phyloP scores from a whole-genome alignment of 2,113 vertebrate species.

The Synchiropus splendidus region DNA sequence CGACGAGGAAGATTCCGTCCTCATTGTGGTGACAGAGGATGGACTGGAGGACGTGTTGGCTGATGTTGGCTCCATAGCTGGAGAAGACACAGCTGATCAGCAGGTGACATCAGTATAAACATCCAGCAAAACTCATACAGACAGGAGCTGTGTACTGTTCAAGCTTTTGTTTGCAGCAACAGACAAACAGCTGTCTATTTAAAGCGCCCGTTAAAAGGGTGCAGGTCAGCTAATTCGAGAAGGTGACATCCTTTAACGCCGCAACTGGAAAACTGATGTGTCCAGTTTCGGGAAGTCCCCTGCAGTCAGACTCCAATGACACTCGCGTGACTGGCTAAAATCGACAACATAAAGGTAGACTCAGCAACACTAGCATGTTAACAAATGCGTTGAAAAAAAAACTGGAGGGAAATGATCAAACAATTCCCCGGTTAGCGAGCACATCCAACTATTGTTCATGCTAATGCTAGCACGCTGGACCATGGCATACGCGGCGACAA shows the following conservation, averaged over 20 bases:
- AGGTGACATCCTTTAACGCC: conserved; percentile 27
- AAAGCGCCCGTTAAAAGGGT: too few species aligned
- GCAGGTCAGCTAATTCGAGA: conserved; percentile 28
- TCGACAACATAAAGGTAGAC: too few species aligned
- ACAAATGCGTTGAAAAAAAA: not conserved
- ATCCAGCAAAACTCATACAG: too few species aligned
- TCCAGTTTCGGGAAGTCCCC: conserved; percentile 19
- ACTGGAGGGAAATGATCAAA: not conserved
- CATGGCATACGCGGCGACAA: not conserved
- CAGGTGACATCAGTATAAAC: not conserved
- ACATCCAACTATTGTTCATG: conserved; percentile 4
- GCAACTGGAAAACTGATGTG: conserved; percentile 15
- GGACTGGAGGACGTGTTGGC: conserved; percentile 14
- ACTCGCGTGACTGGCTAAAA: not conserved
- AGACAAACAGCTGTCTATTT: too few species aligned
- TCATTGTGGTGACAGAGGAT: conserved; percentile 15
- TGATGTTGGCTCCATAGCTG: conserved; percentile 48
- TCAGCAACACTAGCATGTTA: too few species aligned
- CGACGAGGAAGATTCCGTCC: conserved; percentile 14
- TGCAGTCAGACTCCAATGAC: not conserved
- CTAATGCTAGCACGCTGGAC: conserved; percentile 31
- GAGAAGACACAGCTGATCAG: conserved; percentile 15
- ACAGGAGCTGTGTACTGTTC: not conserved
- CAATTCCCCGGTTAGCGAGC: not conserved
- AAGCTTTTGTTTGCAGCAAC: not conserved